These are phyloP conservation scores for Pemphredon lugubris DNA, from an alignment of 2,888 invertebrate genomes.

Conservation along the genomic window DNA sequence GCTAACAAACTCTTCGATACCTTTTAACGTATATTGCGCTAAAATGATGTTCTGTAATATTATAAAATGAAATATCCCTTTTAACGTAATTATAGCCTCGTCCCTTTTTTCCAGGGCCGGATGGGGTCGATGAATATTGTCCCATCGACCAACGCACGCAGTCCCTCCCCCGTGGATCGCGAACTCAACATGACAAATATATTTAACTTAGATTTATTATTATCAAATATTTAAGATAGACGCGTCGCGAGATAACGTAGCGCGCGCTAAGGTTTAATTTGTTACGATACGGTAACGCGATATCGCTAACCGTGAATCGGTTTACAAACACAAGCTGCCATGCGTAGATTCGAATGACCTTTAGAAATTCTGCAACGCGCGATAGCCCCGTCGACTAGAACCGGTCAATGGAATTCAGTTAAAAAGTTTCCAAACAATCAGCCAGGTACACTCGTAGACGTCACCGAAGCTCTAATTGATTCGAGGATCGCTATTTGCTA, in stretches of 20 bases:
- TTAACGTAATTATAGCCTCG: no score
- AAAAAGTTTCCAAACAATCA: slow-evolving; percentile 34
- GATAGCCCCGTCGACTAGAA: neutral
- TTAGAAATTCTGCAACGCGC: neutral
- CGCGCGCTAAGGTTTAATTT: no score
- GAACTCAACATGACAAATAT: neutral
- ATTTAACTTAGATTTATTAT: no score
- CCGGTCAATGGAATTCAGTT: slow-evolving; percentile 2
- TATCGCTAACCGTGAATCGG: no score
- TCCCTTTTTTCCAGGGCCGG: slow-evolving; percentile 62
- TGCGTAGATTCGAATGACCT: neutral
- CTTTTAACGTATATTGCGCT: no score
- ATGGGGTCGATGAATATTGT: slow-evolving; percentile 65
- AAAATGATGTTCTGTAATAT: no score
- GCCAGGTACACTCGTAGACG: slow-evolving; percentile 12
- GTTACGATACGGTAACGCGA: no score
- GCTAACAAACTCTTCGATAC: no score
- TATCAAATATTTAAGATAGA: no score
- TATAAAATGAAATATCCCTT: no score
- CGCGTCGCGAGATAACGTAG: no score
- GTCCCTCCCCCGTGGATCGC: neutral
- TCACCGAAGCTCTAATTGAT: slow-evolving; percentile 18
- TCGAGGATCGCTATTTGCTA: slow-evolving; percentile 15
- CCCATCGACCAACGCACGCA: neutral
- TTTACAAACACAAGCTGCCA: neutral